Evolutionary conservation across 2,113 vertebrate genomes (phyloP).

Genomic region (Hylia prasina): DNA sequence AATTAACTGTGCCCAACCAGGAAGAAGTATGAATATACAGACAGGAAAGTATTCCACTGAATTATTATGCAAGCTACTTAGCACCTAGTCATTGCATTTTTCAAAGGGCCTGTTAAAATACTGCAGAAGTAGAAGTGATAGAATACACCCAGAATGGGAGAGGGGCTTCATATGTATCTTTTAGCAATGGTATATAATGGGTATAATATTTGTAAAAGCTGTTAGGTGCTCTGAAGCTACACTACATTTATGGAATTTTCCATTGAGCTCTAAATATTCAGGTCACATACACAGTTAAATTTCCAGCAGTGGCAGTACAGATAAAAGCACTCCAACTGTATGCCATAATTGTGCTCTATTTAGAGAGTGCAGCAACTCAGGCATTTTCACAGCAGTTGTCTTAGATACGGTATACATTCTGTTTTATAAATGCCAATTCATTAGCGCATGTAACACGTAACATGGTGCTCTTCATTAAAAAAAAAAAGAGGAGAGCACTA

Average conservation of each 20-base stretch:
- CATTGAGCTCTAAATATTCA: slow-evolving; percentile 67
- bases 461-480: neutral
- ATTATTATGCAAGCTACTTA: slow-evolving; percentile 11
- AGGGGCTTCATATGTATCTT: neutral
- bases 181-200: neutral
- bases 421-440: slow-evolving; percentile 55
- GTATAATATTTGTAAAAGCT: slow-evolving; percentile 7
- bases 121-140: neutral
- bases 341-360: slow-evolving; percentile 66
- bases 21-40: neutral
- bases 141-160: neutral
- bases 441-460: slow-evolving; percentile 24
- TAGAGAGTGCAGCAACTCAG: slow-evolving; percentile 48
- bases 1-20: neutral
- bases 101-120: slow-evolving; percentile 17
- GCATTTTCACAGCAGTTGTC: slow-evolving; percentile 60
- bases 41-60: neutral
- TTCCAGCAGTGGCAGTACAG: slow-evolving; percentile 65
- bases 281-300: slow-evolving; percentile 69
- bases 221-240: slow-evolving; percentile 32
- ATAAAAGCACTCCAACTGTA: slow-evolving; percentile 60
- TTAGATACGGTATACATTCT: slow-evolving; percentile 40
- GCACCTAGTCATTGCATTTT: neutral
- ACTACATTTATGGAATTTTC: slow-evolving; percentile 70
- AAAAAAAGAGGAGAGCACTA: neutral